Percentiles rank a stretch among this genome's conserved stretches.
Conservation (phyloP, 2,797 vertebrate species). For the Saguinus oedipus region DNA sequence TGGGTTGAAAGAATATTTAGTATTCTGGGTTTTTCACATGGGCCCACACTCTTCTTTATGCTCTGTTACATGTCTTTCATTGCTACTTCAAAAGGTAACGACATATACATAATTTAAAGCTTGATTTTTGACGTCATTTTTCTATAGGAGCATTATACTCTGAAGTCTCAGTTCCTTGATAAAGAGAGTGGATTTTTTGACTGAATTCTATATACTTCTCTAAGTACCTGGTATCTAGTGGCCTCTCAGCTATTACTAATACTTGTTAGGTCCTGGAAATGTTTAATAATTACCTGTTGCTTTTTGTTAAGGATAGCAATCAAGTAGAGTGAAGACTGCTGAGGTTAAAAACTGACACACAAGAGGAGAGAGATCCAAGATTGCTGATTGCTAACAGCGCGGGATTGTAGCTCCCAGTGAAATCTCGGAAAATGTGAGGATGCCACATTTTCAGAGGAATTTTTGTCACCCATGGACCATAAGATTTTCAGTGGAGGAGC, state of each 20-base stretch:
- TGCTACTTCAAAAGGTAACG: not conserved
- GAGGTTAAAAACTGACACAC: not conserved
- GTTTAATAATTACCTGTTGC: not conserved
- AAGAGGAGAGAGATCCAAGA: too few species aligned
- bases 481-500: too few species aligned
- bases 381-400: too few species aligned
- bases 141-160: not conserved
- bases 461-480: too few species aligned
- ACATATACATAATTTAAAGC: not conserved
- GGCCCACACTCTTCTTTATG: not conserved
- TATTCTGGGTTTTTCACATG: not conserved
- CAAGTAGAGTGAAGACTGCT: not conserved
- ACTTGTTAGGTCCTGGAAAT: not conserved
- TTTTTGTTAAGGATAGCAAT: not conserved
- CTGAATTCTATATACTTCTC: not conserved
- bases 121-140: not conserved
- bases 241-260: not conserved
- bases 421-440: too few species aligned
- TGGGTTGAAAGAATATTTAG: not conserved
- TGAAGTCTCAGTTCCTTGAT: not conserved
- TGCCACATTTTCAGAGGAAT: too few species aligned
- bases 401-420: too few species aligned
- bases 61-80: not conserved
- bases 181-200: not conserved
- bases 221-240: not conserved